Conservation (phyloP, 2,113 vertebrate genomes). For the Salvator merianae region DNA sequence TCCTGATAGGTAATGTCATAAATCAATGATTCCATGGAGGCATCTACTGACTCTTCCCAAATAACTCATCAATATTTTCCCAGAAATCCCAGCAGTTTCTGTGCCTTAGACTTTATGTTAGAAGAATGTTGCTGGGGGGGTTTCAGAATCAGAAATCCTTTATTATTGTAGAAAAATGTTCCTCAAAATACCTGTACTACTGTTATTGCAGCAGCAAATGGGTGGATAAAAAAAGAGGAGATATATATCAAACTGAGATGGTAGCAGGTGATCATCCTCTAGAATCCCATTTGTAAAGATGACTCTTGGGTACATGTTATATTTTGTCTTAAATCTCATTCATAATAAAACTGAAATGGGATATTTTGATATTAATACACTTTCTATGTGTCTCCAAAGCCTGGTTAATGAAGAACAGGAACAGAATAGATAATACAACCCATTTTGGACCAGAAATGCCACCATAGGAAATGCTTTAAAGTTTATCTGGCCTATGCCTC, state of each 20-base stretch:
- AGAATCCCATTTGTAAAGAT: neutral
- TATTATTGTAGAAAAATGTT: neutral
- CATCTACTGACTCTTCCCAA: neutral
- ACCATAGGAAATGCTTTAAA: no score
- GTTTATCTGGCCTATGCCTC: neutral
- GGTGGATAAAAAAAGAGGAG: neutral
- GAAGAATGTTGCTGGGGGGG: neutral
- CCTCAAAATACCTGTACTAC: neutral
- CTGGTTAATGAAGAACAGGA: neutral
- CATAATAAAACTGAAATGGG: neutral
- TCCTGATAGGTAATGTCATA: neutral
- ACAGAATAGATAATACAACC: neutral
- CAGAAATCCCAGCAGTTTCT: neutral
- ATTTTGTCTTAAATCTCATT: neutral
- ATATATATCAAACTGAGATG: neutral
- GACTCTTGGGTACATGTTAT: neutral
- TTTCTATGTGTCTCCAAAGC: neutral
- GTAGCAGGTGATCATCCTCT: neutral
- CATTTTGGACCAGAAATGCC: neutral
- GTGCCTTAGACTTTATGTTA: neutral
- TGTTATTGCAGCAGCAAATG: neutral
- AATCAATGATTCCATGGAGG: neutral
- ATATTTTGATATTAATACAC: no score
- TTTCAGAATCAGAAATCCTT: no score
- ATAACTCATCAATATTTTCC: slow-evolving; percentile 9